phyloP scores from a whole-genome alignment of 2,113 vertebrate genomes.

The Tachysurus fulvidraco region DNA sequence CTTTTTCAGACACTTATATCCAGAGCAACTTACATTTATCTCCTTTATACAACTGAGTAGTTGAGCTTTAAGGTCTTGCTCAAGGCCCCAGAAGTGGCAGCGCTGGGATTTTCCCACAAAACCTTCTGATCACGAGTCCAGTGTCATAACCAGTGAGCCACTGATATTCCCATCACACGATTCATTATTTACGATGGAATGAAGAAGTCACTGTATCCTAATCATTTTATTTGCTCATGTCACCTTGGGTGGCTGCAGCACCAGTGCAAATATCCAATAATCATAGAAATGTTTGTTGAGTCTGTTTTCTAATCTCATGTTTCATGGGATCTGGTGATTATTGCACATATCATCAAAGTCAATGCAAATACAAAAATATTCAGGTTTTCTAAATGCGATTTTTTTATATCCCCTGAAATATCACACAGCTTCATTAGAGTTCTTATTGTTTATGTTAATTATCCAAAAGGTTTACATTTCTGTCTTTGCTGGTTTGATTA shows the following conservation, averaged over 20 bases:
- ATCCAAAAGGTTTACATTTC: too few relatives aligned
- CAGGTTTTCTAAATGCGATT: neutral
- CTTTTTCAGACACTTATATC: neutral
- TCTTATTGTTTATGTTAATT: neutral
- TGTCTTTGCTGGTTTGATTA: neutral
- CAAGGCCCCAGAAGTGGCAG: too few relatives aligned
- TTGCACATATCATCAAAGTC: neutral
- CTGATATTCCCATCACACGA: too few relatives aligned
- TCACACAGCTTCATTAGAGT: neutral
- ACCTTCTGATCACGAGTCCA: too few relatives aligned
- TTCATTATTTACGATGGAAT: neutral
- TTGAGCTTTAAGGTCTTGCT: too few relatives aligned
- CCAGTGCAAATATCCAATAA: neutral
- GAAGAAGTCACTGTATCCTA: neutral
- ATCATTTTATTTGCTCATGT: neutral
- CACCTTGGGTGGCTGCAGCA: neutral
- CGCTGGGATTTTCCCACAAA: too few relatives aligned
- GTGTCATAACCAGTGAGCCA: too few relatives aligned
- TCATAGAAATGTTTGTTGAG: neutral
- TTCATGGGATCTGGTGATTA: neutral
- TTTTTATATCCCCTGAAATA: neutral
- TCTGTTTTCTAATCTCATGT: neutral
- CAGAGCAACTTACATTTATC: too few relatives aligned
- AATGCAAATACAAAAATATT: neutral
- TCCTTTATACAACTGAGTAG: too few relatives aligned